These are phyloP conservation scores for Drosophila dunni DNA, from an alignment of 1,140 invertebrate genomes.

Conservation along the genomic window DNA sequence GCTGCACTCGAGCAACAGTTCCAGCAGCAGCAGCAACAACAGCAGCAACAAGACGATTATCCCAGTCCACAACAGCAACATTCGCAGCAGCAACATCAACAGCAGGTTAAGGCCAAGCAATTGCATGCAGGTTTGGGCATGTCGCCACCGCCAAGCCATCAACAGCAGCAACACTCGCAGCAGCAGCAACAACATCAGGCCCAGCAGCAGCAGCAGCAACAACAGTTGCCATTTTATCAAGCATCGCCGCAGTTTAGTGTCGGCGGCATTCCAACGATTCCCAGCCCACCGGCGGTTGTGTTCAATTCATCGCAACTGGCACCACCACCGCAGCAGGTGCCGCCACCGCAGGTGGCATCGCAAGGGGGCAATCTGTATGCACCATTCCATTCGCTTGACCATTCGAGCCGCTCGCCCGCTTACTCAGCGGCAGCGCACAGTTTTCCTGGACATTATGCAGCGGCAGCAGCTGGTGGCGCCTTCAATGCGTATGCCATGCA, in stretches of 20 bases:
- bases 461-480: slow-evolving; percentile 85
- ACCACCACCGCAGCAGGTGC: slow-evolving; percentile 86
- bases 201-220: slow-evolving; percentile 70
- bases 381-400: slow-evolving; percentile 87
- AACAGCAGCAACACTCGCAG: slow-evolving; percentile 69
- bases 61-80: slow-evolving; percentile 76
- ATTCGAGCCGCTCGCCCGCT: slow-evolving; percentile 79
- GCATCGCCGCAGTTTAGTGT: slow-evolving; percentile 88
- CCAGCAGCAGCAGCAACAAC: slow-evolving; percentile 61
- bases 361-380: slow-evolving; percentile 92
- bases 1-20: slow-evolving; percentile 77
- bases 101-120: slow-evolving; percentile 67
- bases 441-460: slow-evolving; percentile 85
- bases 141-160: slow-evolving; percentile 84
- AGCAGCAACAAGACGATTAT: slow-evolving; percentile 68
- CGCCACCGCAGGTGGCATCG: slow-evolving; percentile 86
- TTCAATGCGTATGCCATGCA: slow-evolving; percentile 87
- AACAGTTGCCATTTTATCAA: slow-evolving; percentile 81
- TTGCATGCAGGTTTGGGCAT: slow-evolving; percentile 73
- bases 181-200: slow-evolving; percentile 67
- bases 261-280: slow-evolving; percentile 90
- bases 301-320: slow-evolving; percentile 91
- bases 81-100: slow-evolving; percentile 67
- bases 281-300: slow-evolving; percentile 91
- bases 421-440: slow-evolving; percentile 85